Base-by-base conservation (phyloP, 23 tunicate genomes). In the Diplosoma virens region DNA sequence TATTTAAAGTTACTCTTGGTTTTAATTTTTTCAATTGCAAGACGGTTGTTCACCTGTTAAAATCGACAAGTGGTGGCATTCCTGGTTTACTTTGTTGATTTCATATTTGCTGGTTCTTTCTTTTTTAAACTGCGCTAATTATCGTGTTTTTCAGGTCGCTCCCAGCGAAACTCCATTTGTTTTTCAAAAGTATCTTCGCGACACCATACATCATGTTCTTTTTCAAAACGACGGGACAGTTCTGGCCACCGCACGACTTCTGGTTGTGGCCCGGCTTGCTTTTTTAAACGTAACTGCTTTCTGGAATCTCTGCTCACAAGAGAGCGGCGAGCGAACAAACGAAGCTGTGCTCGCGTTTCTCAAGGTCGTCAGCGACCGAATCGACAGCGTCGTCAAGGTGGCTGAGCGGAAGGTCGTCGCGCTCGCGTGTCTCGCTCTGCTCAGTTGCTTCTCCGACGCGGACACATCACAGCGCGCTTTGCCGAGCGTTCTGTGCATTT, bases 101-200 rank as follows among this genome's bases (percentile, higher is more conserved):
- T n/a, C n/a, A n/a, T n/a, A n/a, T n/a, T n/a, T n/a, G n/a, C n/a
- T n/a, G n/a, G n/a, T n/a, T n/a, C n/a, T n/a, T n/a, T n/a, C n/a
- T n/a, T n/a, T n/a, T n/a, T n/a, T n/a, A n/a, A n/a, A n/a, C n/a
- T n/a, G n/a, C n/a, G n/a, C n/a, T n/a, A n/a, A n/a, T n/a, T n/a
- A n/a, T n/a, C n/a, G n/a, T n/a, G n/a, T 26, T 29, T 61, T 29
- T 3, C 41, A 87, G 84, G 66, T 87, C 0, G 35, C 81, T 17
- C 80, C 84, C 20, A 14, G 33, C 3, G 77, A 74, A 0, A 32
- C 71, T 0, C 37, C 77, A 0, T 29, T 64, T 4, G 61, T 53
- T 63, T 87, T 80, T 35, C 77, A 68, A 3, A 67, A 31, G 4
- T 80, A 80, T 36, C 54, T 80, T 2, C 67, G 77, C 55, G 76